Base-by-base conservation (phyloP, 2,888 invertebrate genomes). In the Campoplex capitator region DNA sequence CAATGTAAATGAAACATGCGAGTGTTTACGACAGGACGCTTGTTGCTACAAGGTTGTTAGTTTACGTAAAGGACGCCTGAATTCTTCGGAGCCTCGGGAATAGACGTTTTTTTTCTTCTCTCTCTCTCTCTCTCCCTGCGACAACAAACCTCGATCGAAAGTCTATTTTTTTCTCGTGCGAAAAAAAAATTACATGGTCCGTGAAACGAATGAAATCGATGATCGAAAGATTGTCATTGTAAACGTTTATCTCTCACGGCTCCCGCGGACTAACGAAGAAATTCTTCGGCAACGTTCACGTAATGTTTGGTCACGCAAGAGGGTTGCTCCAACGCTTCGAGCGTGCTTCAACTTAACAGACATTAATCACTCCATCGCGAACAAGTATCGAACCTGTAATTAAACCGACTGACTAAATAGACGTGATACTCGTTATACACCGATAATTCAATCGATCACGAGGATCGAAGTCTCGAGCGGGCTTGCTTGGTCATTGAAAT, bases 31-130 rank as follows among this genome's bases (percentile, higher is more conserved):
- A 83, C 74, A 42, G 42, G 42, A 65, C 74, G 75, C 78, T 86
- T 79, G 74, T 83, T 79, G 75, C 71, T 16, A 18, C 83, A 70
- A 86, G 83, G 86, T 85, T 76, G 42, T 76, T 18, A 45, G 85
- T 86, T 86, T 86, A 86, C 86, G 83, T 86, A 86, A 86, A 86
- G 74, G 58, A 79, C 74, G 56, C 74, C 48, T n/a, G 79, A 54
- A 28, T 83, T 85, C 78, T 35, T 32, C 23, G 56, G 38, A 56
- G 38, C 23, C 18, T 28, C 54, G 35, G 54, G 32, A 54, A 3
- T 18, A 18, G n/a, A 11, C 38, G n/a, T 74, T 74, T 74, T 56
- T 56, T 38, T 38, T 6, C 3, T 4, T 38, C 0, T 54, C 23
- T 23, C 23, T 23, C 23, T 23, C 23, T 23, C 23, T 23, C 23